Evolutionary conservation across 2,888 invertebrate genomes (phyloP), one percentile per base, ranked within the genome.

Genomic region (Ephialtes manifestator): DNA sequence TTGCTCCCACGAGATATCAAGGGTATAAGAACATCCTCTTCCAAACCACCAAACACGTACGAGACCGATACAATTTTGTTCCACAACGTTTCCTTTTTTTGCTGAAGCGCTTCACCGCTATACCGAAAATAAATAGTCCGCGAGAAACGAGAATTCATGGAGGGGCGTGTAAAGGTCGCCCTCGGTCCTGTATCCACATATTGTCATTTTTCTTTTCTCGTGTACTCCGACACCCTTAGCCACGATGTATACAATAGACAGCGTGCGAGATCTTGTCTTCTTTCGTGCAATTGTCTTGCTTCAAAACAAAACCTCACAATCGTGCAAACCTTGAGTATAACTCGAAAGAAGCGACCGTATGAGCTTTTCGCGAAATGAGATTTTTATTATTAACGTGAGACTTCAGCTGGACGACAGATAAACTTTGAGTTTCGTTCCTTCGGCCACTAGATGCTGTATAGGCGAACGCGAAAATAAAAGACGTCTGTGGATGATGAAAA

Each of bases 331-430:
- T 24, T 39, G n/a, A 31, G 60, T 55, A 55, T 39, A 53, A 55
- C 55, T 39, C 63, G 77, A 76, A 39, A 15, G 20, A 63, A 68
- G 55, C 67, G 55, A 72, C 7, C 58, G 3, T 60, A 24, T n/a
- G 65, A 71, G 71, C 51, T 65, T 65, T 70, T 43, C 48, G n/a
- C 55, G 55, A 72, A 80, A 84, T 83, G 75, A 76, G 53, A 76
- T 80, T 80, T 83, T 75, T 71, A 60, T 76, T 75, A 80, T 84
- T 76, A 80, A 76, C 76, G 65, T 24, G 71, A 1, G 20, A 39
- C 28, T 39, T 31, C 35, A 13, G 13, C 31, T 31, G 70, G 43
- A 46, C 63, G 39, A 76, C 65, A 28, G 71, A 76, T 78, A 70
- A 70, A 70, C 51, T 55, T 11, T 31, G 35, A 71, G 11, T 11